Evolutionary conservation across 2,797 vertebrate genomes (phyloP).

Genomic region (Sardinella longiceps): DNA sequence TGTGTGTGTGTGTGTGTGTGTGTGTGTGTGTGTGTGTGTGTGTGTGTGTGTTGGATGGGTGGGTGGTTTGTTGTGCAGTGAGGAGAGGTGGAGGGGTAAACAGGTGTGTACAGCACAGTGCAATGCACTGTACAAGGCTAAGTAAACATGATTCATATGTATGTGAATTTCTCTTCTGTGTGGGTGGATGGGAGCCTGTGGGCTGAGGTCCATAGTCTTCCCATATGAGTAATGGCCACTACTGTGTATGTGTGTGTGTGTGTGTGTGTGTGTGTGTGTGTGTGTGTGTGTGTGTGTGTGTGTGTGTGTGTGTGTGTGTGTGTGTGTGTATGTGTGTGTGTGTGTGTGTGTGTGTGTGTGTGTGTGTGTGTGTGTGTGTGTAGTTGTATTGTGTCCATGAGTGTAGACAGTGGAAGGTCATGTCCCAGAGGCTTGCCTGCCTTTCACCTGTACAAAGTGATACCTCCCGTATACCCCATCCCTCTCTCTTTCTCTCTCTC

Average conservation of each 20-base stretch:
- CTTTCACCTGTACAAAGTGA: constrained; percentile 11
- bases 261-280: too few relatives aligned
- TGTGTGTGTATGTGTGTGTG: not conserved
- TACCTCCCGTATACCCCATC: constrained; percentile 5
- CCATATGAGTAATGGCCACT: not conserved
- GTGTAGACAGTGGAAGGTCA: constrained; percentile 14
- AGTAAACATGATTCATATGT: not conserved
- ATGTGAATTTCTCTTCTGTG: not conserved
- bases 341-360: not conserved
- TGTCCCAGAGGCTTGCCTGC: not conserved
- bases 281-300: too few relatives aligned
- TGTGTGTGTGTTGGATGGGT: too few relatives aligned
- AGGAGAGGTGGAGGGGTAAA: too few relatives aligned
- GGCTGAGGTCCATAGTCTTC: not conserved
- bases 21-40: not conserved
- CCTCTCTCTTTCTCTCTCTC: not conserved
- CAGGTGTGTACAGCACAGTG: not conserved
- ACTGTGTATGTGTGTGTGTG: not conserved
- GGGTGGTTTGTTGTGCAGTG: too few relatives aligned
- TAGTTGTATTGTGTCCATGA: not conserved
- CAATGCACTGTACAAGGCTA: not conserved
- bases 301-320: not conserved
- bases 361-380: constrained; percentile 10
- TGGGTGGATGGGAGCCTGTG: not conserved
- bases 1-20: not conserved